Evolutionary conservation across 1,140 invertebrate species (phyloP).

Genomic region (Neodiprion fabricii): DNA sequence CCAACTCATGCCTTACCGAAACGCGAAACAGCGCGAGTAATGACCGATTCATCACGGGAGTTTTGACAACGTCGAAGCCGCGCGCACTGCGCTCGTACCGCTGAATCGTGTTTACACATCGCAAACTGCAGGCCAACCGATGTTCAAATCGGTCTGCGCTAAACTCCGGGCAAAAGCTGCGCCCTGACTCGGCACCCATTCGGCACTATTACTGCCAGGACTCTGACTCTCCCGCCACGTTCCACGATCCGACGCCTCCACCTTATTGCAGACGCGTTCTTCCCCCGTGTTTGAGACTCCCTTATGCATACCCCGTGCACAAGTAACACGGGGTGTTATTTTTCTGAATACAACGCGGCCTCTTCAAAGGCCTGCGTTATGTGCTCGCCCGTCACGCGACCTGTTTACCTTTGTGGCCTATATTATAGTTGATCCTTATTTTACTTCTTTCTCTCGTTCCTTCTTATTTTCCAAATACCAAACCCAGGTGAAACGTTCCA

Average conservation of each 20-base stretch:
- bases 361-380: background rate
- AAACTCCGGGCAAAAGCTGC: too few species aligned
- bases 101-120: background rate
- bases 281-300: background rate
- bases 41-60: conserved; percentile 26
- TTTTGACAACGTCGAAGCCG: conserved; percentile 22
- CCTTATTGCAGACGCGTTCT: background rate
- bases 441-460: background rate
- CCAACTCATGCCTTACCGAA: conserved; percentile 11
- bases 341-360: background rate
- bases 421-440: background rate
- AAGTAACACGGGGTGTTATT: conserved; percentile 3
- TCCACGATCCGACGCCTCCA: background rate
- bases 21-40: conserved; percentile 15
- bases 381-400: background rate
- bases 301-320: background rate
- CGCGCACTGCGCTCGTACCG: background rate
- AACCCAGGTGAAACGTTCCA: background rate
- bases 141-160: too few species aligned
- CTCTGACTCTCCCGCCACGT: background rate
- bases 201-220: background rate
- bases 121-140: background rate
- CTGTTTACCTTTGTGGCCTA: background rate
- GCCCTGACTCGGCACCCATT: too few species aligned
- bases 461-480: background rate